These are phyloP conservation scores for Frankliniella intonsa DNA, from an alignment of 2,888 invertebrate species.

Conservation along the genomic window DNA sequence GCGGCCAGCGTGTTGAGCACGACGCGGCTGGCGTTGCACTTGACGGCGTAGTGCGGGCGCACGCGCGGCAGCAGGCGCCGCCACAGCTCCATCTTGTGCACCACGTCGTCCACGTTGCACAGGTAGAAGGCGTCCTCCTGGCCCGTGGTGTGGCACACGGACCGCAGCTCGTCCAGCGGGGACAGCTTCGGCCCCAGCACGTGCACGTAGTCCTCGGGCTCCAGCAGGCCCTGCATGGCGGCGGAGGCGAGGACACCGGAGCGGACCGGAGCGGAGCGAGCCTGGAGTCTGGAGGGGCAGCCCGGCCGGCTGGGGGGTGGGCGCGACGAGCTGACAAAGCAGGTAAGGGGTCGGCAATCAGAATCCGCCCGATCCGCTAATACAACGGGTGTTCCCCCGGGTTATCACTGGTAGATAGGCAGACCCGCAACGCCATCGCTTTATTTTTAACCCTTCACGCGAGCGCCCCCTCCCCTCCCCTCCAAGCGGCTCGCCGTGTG, in stretches of 20 bases:
- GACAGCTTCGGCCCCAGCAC: neutral
- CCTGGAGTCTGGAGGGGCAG: no score
- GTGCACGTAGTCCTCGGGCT: conserved; percentile 11
- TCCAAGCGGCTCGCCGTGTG: no score
- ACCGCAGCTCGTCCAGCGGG: neutral
- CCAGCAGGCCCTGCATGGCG: neutral
- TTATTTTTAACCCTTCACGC: no score
- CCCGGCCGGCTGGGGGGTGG: no score
- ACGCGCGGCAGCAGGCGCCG: conserved; percentile 77
- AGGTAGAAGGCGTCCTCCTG: conserved; percentile 92
- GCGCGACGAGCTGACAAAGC: no score
- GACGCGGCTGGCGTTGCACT: conserved; percentile 87
- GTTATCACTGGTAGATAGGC: no score
- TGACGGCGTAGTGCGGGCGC: conserved; percentile 91
- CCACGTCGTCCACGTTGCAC: conserved; percentile 80
- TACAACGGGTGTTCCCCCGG: no score
- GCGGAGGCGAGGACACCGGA: neutral
- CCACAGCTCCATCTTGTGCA: conserved; percentile 79
- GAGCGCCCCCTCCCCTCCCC: no score
- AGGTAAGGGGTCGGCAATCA: no score
- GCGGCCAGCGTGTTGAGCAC: conserved; percentile 81
- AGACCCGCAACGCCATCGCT: no score
- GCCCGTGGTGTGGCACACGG: conserved; percentile 37
- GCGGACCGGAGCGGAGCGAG: neutral
- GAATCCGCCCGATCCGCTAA: no score